Percentiles rank a stretch among this genome's conserved stretches.
phyloP scores from a whole-genome alignment of 2,113 vertebrate genomes.

The Tinamus guttatus region DNA sequence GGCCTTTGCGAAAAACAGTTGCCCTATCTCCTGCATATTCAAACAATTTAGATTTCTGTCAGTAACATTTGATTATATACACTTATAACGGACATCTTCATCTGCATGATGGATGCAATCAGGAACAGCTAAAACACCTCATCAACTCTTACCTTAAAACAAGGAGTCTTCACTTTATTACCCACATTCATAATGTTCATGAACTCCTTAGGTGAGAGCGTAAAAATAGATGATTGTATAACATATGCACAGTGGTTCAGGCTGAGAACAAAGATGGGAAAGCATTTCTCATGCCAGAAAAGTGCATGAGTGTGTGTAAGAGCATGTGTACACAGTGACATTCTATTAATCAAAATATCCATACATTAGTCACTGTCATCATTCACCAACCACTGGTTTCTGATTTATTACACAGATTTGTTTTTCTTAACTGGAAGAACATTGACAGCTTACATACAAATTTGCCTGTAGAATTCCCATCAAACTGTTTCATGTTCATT shows the following conservation, averaged over 20 bases:
- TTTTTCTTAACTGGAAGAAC: neutral
- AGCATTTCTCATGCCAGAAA: constrained; percentile 21
- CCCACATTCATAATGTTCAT: constrained; percentile 30
- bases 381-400: constrained; percentile 2
- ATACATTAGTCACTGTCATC: constrained; percentile 22
- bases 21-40: neutral
- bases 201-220: neutral
- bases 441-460: neutral
- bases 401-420: constrained; percentile 46
- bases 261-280: constrained; percentile 11
- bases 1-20: neutral
- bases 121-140: constrained; percentile 28
- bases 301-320: neutral
- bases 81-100: constrained; percentile 26
- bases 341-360: constrained; percentile 51
- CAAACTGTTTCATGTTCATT: neutral
- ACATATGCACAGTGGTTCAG: constrained; percentile 9
- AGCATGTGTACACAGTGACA: neutral
- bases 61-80: neutral
- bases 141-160: constrained; percentile 53
- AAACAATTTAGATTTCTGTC: constrained; percentile 8
- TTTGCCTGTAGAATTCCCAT: neutral
- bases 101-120: constrained; percentile 61
- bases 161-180: constrained; percentile 38
- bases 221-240: constrained; percentile 46